Conservation (phyloP, 1,140 invertebrate species). For the Drosophila jambulina region DNA sequence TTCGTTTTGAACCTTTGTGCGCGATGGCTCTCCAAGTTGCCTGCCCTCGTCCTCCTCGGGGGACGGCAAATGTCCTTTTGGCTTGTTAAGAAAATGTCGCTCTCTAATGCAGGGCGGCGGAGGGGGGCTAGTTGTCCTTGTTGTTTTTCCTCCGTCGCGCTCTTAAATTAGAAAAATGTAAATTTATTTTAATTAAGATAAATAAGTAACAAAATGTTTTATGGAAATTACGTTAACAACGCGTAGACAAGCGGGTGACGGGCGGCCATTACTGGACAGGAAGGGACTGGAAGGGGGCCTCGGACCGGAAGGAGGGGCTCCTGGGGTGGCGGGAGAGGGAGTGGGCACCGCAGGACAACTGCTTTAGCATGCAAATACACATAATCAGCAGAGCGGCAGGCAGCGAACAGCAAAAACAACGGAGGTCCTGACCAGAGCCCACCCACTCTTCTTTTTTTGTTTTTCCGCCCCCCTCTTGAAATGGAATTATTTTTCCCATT, state of each 20-base stretch:
- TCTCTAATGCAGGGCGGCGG: constrained; percentile 72
- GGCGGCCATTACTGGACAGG: constrained; percentile 72
- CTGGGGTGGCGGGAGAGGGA: not conserved
- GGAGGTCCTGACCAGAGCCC: constrained; percentile 14
- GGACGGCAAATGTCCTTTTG: constrained; percentile 79
- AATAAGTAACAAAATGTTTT: constrained; percentile 85
- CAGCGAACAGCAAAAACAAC: constrained; percentile 35
- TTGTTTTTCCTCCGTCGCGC: constrained; percentile 61
- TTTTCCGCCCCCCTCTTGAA: constrained; percentile 16
- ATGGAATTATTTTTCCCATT: constrained; percentile 79
- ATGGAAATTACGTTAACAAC: constrained; percentile 84
- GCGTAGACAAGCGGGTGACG: constrained; percentile 59
- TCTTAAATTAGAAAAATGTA: constrained; percentile 85
- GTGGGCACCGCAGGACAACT: constrained; percentile 64
- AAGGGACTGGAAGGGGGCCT: constrained; percentile 44
- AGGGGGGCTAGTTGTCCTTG: constrained; percentile 38
- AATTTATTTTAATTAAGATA: constrained; percentile 85
- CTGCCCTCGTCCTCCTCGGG: constrained; percentile 9
- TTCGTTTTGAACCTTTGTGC: constrained; percentile 55
- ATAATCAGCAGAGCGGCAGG: constrained; percentile 69
- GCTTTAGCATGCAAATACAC: constrained; percentile 79
- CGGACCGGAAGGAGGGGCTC: constrained; percentile 3
- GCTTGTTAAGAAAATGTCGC: constrained; percentile 83
- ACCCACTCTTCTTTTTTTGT: not conserved
- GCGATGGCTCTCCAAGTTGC: constrained; percentile 21